Base-by-base conservation (phyloP, 37 sponge, comb jelly and placozoan genomes). In the Chondrilla cf. caribensis region DNA sequence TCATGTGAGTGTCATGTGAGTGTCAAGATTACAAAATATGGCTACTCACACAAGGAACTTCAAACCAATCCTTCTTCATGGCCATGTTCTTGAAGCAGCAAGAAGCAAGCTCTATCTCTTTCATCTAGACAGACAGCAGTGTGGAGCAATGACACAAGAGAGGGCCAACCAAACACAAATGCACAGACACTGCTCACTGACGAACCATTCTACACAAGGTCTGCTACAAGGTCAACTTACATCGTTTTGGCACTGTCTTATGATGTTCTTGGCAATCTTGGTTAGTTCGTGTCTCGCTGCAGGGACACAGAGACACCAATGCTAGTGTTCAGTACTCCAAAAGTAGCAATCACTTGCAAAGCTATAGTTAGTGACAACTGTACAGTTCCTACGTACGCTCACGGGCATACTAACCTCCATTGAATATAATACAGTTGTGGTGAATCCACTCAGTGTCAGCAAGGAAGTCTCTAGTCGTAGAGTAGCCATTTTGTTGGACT, bases 391-490 rank as follows among this genome's bases (percentile, higher is more conserved):
- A n/a, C n/a, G n/a, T n/a, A n/a, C n/a, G n/a, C n/a, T n/a, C n/a
- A n/a, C n/a, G n/a, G n/a, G n/a, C n/a, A n/a, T n/a, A 36, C 81
- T 14, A 76, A 96, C 97, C 92, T 89, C 98, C 98, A 85, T 97
- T 97, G 70, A 92, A 97, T 60, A 97, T 97, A 65, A 95, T 95
- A 42, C 98, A 97, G 82, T 97, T 97, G 86, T 97, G 98, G 0
- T 93, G 90, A n/a, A 97, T 93, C 98, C 98, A 97, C 58, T 95
- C 90, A 4, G 91, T 87, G 62, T 97, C 93, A 28, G 93, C 87
- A 5, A 90, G 87, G 75, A 97, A 93, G 72, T 97, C 86, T 9
- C 84, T 75, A 3, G 98, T 95, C 33, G 91, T 83, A 24, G 67
- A 51, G 77, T 89, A 97, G 29, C 42, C 41, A 3, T 79, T 78